Evolutionary conservation across 2,888 invertebrate genomes (phyloP), one percentile per base, ranked within the genome.

Genomic region (Nysson spinosus): DNA sequence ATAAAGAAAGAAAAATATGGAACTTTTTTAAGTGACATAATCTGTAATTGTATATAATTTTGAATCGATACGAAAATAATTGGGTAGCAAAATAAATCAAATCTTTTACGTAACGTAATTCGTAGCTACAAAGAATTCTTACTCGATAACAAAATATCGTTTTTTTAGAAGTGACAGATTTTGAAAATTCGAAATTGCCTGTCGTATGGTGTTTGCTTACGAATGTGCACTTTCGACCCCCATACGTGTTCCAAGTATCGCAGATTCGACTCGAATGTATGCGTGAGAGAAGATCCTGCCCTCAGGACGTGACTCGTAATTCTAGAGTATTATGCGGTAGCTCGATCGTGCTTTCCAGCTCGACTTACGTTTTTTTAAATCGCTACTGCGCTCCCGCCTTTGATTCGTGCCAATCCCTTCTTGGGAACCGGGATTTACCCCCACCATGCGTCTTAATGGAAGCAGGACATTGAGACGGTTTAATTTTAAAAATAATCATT

Each of bases 321-420:
- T 82, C 78, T 71, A 79, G 76, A 76, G 69, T 78, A 80, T 82
- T 81, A 82, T 68, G 72, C 71, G 72, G 78, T 77, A 78, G 79
- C 73, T 55, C 57, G 42, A 35, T 35, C 62, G 35, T 62, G 49
- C 54, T 63, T 54, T 51, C 50, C 42, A 42, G 35, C 50, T 40
- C 34, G 50, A 34, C 42, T 63, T 39, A 40, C 51, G 54, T 37
- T 66, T 61, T 55, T 60, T 52, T 12, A 55, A 68, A 56, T 50
- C 37, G 46, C 49, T 50, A 50, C 54, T 26, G 22, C 19, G n/a
- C 43, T n/a, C 12, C 49, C 40, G 40, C 37, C 32, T 30, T 39
- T 26, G n/a, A 12, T 12, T 20, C 44, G 17, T 35, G 30, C 20
- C 28, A 26, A 34, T 35, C 11, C n/a, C n/a, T n/a, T n/a, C n/a